Conservation (phyloP, 2,797 vertebrate species). For the Xyrichtys novacula region DNA sequence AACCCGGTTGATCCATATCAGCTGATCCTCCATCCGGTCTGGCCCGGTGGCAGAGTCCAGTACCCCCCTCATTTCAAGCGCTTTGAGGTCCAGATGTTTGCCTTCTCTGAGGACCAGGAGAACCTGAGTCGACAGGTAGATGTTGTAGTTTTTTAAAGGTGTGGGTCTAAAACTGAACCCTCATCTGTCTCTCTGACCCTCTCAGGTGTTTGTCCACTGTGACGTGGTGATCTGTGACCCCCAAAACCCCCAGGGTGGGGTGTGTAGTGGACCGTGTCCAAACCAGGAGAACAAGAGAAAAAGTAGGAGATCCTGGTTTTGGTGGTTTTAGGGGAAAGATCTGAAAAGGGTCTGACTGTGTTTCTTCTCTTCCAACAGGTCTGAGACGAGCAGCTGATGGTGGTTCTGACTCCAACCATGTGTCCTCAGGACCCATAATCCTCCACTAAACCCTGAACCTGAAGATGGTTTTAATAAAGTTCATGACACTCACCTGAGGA, state of each 20-base stretch:
- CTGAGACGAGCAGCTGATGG: conserved; percentile 46
- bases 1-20: conserved; percentile 62
- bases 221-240: conserved; percentile 83
- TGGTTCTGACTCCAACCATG: conserved; percentile 10
- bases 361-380: conserved; percentile 57
- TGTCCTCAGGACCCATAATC: conserved; percentile 78
- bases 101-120: conserved; percentile 71
- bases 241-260: conserved; percentile 49
- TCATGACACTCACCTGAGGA: no score
- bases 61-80: conserved; percentile 85
- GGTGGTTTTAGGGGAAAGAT: not conserved
- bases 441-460: not conserved
- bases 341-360: accelerated
- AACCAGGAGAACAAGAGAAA: conserved; percentile 13
- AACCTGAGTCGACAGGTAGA: conserved; percentile 71
- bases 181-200: not conserved
- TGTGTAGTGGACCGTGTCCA: conserved; percentile 77
- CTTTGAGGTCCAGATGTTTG: conserved; percentile 87
- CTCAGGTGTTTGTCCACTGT: conserved; percentile 87
- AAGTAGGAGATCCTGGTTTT: conserved; percentile 40
- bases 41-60: conserved; percentile 71
- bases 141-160: no score
- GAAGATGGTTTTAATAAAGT: no score
- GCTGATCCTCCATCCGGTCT: conserved; percentile 72
- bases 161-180: no score